Percentiles rank a stretch among this genome's conserved stretches.
Evolutionary conservation across 2,888 invertebrate species (phyloP).

Genomic region (Myopa tessellatipennis): DNA sequence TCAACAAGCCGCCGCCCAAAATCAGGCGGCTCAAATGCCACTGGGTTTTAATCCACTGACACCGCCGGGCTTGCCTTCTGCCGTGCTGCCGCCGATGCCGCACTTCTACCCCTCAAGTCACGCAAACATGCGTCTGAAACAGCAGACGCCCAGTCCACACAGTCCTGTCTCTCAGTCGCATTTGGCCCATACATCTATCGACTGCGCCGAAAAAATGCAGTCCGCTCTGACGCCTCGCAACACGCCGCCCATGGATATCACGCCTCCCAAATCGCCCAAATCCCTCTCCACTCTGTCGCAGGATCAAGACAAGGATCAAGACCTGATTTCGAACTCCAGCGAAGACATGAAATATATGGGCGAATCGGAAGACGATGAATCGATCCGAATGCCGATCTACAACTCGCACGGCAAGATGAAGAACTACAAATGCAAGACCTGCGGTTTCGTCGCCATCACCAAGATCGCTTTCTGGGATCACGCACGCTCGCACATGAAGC

Average conservation of each 20-base stretch:
- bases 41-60: slow-evolving; percentile 74
- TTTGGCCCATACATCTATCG: slow-evolving; percentile 24
- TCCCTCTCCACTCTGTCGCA: neutral
- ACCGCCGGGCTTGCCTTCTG: slow-evolving; percentile 71
- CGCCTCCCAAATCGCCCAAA: slow-evolving; percentile 67
- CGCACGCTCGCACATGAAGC: slow-evolving; percentile 88
- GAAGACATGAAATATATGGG: slow-evolving; percentile 62
- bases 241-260: slow-evolving; percentile 67
- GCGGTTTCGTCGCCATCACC: slow-evolving; percentile 84
- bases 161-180: slow-evolving; percentile 45
- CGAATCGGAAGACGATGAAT: slow-evolving; percentile 65
- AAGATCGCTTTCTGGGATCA: slow-evolving; percentile 97
- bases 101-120: slow-evolving; percentile 54
- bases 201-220: slow-evolving; percentile 54
- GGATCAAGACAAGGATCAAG: slow-evolving; percentile 60
- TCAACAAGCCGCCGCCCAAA: slow-evolving; percentile 50
- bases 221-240: slow-evolving; percentile 60
- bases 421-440: slow-evolving; percentile 92
- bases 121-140: slow-evolving; percentile 41
- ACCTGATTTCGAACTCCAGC: slow-evolving; percentile 65
- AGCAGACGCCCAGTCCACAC: slow-evolving; percentile 55
- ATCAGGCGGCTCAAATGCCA: slow-evolving; percentile 65
- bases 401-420: slow-evolving; percentile 82
- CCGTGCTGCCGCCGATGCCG: slow-evolving; percentile 57
- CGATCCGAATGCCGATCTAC: slow-evolving; percentile 70